Evolutionary conservation across 2,113 vertebrate genomes (phyloP), one percentile per base, ranked within the genome.

Genomic region (Grallaria varia): DNA sequence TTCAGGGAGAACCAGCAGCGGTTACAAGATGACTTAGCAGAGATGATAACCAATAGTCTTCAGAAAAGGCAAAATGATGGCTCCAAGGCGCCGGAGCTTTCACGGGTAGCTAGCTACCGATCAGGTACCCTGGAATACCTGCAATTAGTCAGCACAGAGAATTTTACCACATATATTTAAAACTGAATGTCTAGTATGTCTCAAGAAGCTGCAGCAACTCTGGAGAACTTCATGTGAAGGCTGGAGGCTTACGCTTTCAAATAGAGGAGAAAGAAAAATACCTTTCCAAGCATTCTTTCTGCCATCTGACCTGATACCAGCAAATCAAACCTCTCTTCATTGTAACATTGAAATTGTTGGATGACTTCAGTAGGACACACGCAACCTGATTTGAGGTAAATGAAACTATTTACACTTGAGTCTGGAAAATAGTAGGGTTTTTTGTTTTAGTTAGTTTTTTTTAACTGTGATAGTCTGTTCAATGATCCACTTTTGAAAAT

Each of bases 1-100:
- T 94, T 35, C 96, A 99, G 99, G 91, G 99, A 99, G 97, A 99
- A 99, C 95, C 99, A 99, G 97, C 99, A 99, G 97, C 97, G 98
- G n/a, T 97, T 99, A 87, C 99, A 99, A 75, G 98, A 98, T 69
- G 98, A 99, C 74, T 98, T 99, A 96, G 98, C 99, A 3, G 98
- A 99, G 82, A 99, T 99, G 99, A 99, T 99, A 42, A 97, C 97
- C 52, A 98, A 84, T 50, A 98, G 97, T 58, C 96, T 99, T 86
- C 96, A 98, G 96, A 98, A 98, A 67, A 98, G 98, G n/a, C 97
- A 98, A 55, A 95, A 82, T 0, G 87, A 97, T 8, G 98, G 92
- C 6, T 95, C 97, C 47, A 96, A 97, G 71, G 97, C 72, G 27
- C 96, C n/a, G 50, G 98, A 98, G 86, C 60, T 97, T 40, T 91